Conservation (phyloP, 37 sponge, comb jelly and placozoan species). For the Petrosia ficiformis region DNA sequence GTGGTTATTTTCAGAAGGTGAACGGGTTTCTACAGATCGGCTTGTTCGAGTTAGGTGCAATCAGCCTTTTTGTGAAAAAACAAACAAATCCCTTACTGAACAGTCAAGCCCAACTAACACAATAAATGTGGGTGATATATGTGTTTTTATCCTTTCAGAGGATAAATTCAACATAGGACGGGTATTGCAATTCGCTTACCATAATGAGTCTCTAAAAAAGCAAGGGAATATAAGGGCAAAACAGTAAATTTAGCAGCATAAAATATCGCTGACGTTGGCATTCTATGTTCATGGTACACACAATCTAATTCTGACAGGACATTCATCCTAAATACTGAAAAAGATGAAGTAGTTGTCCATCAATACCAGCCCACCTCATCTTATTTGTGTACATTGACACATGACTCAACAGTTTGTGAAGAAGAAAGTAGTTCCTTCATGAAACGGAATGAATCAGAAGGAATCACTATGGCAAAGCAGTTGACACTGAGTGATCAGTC, state of each 20-base stretch:
- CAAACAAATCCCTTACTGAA: not conserved
- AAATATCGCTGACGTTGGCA: constrained; percentile 13
- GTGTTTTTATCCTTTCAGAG: not conserved
- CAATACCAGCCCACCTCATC: not conserved
- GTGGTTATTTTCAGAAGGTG: constrained; percentile 57
- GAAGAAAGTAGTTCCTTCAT: too few species aligned
- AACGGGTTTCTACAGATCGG: constrained; percentile 52
- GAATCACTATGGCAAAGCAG: not conserved
- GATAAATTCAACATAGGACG: constrained; percentile 10
- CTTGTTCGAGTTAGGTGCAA: constrained; percentile 38
- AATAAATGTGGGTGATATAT: constrained; percentile 14
- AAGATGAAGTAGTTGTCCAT: not conserved
- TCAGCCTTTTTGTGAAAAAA: constrained; percentile 26
- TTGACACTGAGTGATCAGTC: too few species aligned
- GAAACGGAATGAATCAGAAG: not conserved
- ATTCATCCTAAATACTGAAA: not conserved
- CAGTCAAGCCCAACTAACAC: not conserved
- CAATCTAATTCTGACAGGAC: not conserved
- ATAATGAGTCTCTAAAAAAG: constrained; percentile 1
- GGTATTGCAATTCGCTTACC: constrained; percentile 3
- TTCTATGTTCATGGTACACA: constrained; percentile 50
- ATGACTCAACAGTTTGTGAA: not conserved
- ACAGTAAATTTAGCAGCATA: not conserved
- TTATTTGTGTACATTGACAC: constrained; percentile 7
- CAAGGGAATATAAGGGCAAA: not conserved